A percentile compares a stretch with the other conserved stretches of the same genome.
Conservation (phyloP, 2,113 vertebrate species). For the Alethe castanea region DNA sequence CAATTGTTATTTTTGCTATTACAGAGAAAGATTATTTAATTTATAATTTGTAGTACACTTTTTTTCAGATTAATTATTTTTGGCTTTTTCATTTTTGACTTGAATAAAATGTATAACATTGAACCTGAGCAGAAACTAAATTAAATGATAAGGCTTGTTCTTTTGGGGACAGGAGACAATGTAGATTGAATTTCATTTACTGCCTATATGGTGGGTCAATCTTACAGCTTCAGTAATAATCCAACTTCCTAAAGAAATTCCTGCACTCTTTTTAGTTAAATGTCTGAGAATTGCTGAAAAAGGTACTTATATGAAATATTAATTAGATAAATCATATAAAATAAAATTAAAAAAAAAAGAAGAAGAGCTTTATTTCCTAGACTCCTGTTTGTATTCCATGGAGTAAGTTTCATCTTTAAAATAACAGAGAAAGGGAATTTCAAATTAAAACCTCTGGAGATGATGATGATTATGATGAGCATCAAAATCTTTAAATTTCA, state of each 20-base stretch:
- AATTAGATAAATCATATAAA: neutral
- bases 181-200: neutral
- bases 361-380: neutral
- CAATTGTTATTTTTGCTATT: neutral
- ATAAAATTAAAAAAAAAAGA: too few relatives aligned
- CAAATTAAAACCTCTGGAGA: neutral
- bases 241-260: neutral
- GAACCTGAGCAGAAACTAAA: neutral
- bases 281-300: neutral
- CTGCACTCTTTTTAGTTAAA: neutral
- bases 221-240: neutral
- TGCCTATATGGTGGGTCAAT: neutral
- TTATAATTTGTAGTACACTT: neutral
- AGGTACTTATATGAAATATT: rapidly evolving
- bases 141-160: neutral
- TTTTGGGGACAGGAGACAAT: neutral
- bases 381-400: rapidly evolving
- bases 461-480: neutral
- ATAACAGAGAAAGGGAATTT: neutral
- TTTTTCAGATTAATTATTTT: neutral
- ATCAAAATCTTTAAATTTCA: neutral
- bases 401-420: neutral
- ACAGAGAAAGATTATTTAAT: neutral
- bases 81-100: neutral
- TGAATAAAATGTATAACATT: neutral